These are phyloP conservation scores for Leucophenga montana DNA, from an alignment of 2,888 invertebrate genomes.

Conservation along the genomic window DNA sequence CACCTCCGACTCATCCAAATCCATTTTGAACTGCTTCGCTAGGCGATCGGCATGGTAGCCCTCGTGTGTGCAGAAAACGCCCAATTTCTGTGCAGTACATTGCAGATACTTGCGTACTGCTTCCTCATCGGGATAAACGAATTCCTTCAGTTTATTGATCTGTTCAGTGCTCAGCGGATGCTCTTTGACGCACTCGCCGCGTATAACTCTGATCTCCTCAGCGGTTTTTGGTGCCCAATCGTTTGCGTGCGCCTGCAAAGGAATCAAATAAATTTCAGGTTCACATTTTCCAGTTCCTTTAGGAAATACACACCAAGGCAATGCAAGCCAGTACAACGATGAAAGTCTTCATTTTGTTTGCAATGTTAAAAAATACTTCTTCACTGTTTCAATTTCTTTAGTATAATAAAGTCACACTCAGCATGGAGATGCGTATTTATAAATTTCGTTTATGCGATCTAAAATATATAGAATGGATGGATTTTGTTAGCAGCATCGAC, in stretches of 20 bases:
- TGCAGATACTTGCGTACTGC: slow-evolving; percentile 64
- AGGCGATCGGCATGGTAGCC: slow-evolving; percentile 69
- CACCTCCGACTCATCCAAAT: slow-evolving; percentile 64
- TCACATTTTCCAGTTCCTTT: slow-evolving; percentile 12
- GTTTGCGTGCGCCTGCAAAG: slow-evolving; percentile 54
- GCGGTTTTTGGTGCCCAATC: slow-evolving; percentile 64
- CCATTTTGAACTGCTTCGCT: slow-evolving; percentile 69
- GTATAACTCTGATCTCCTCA: slow-evolving; percentile 62
- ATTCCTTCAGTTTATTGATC: slow-evolving; percentile 55
- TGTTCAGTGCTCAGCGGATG: slow-evolving; percentile 54
- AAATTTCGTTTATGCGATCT: slow-evolving; percentile 8
- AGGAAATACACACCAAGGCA: slow-evolving; percentile 48
- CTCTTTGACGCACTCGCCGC: slow-evolving; percentile 58
- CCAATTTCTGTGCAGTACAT: slow-evolving; percentile 63
- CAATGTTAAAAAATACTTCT: slow-evolving; percentile 27
- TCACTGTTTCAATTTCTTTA: slow-evolving; percentile 28
- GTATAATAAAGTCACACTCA: slow-evolving; percentile 40
- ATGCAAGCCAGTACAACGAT: slow-evolving; percentile 49
- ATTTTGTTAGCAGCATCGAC: neutral
- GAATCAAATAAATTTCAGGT: neutral
- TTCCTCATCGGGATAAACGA: slow-evolving; percentile 62
- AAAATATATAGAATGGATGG: neutral
- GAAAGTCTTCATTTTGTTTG: slow-evolving; percentile 43
- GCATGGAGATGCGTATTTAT: slow-evolving; percentile 14
- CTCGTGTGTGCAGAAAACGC: slow-evolving; percentile 59